These are phyloP conservation scores for Dipodomys ordii DNA, from an alignment of 2,113 vertebrate genomes.

Conservation along the genomic window DNA sequence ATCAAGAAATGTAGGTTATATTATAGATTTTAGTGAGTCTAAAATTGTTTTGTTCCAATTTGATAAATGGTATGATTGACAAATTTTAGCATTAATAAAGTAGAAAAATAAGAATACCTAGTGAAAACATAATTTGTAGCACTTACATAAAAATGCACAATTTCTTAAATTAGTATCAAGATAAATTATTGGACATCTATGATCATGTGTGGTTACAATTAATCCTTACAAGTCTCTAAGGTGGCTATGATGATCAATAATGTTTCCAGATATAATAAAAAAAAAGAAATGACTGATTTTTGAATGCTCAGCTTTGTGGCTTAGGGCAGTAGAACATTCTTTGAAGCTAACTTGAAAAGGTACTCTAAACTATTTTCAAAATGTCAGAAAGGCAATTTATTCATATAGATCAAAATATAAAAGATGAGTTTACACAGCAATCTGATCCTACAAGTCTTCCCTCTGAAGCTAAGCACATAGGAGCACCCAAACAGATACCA, in stretches of 20 bases:
- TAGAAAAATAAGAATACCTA: neutral
- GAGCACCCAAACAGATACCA: neutral
- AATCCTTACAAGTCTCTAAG: neutral
- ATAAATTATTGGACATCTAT: neutral
- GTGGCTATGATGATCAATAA: neutral
- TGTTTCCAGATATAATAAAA: neutral
- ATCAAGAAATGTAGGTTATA: neutral
- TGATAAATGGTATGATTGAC: neutral
- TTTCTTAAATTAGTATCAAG: neutral
- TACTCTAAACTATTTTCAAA: neutral
- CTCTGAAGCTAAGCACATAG: neutral
- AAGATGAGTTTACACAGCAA: neutral
- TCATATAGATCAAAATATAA: neutral
- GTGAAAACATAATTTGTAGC: neutral
- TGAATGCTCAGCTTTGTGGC: neutral
- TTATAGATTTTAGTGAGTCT: neutral
- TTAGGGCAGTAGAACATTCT: neutral
- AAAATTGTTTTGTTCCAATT: neutral
- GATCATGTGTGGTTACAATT: neutral
- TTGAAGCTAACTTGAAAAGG: neutral
- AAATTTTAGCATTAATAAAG: neutral
- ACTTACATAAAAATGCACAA: neutral
- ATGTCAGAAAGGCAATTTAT: constrained; percentile 1
- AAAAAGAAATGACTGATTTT: neutral
- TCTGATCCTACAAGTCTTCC: constrained; percentile 1